Conservation (phyloP, 1,140 invertebrate species). For the Battus philenor region DNA sequence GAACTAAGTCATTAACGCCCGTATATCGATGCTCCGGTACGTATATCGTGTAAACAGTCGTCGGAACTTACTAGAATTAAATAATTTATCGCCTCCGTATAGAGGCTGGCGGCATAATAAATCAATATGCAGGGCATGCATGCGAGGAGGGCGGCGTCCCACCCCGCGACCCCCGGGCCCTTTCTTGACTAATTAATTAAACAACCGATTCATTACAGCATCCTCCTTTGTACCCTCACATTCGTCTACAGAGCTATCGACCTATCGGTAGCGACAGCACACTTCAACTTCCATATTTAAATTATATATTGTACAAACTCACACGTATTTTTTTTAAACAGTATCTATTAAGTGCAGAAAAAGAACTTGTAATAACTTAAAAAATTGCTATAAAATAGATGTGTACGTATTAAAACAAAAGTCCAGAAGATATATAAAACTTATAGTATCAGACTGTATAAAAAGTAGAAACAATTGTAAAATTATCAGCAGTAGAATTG, state of each 20-base stretch:
- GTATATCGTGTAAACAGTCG: constrained; percentile 29
- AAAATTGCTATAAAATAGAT: no score
- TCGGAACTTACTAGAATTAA: constrained; percentile 66
- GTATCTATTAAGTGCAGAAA: no score
- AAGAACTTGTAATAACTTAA: no score
- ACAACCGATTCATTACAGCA: constrained; percentile 75
- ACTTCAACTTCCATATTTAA: no score
- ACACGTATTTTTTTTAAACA: no score
- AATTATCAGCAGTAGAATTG: no score
- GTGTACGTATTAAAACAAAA: no score
- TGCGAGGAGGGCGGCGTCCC: constrained; percentile 35
- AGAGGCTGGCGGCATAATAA: constrained; percentile 58
- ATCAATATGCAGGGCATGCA: constrained; percentile 73
- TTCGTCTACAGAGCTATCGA: constrained; percentile 54
- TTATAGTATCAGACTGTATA: no score
- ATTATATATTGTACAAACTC: no score
- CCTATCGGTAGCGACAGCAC: constrained; percentile 41
- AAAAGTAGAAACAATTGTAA: no score
- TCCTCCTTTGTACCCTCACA: constrained; percentile 70
- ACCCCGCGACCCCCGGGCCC: constrained; percentile 36
- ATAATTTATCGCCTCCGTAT: constrained; percentile 64
- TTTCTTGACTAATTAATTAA: constrained; percentile 77
- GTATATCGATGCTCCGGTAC: not conserved
- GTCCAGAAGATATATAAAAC: no score
- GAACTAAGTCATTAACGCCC: constrained; percentile 17